Conservation (phyloP, 2,888 invertebrate species). For the Hesperia comma region DNA sequence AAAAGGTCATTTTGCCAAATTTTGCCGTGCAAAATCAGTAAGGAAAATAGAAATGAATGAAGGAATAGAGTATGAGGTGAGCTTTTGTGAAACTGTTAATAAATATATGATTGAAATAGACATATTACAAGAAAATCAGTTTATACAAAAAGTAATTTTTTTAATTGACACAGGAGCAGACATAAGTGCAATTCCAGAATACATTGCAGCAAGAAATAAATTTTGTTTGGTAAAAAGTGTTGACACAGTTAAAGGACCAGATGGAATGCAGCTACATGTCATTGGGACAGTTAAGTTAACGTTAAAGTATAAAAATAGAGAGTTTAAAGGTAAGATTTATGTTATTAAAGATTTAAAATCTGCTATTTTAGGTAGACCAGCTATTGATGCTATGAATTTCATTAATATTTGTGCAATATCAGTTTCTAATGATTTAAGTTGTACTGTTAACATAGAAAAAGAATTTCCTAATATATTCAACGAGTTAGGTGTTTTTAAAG, state of each 20-base stretch:
- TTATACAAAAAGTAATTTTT: neutral
- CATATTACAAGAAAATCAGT: neutral
- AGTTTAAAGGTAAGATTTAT: neutral
- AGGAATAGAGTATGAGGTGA: neutral
- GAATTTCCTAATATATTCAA: conserved; percentile 4
- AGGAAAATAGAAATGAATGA: neutral
- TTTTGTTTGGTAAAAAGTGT: neutral
- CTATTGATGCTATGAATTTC: neutral
- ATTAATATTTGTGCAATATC: no score
- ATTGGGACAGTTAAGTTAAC: neutral
- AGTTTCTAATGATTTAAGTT: neutral
- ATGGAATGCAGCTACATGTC: neutral
- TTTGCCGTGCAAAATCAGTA: neutral
- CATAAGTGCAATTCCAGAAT: neutral
- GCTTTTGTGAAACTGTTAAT: neutral
- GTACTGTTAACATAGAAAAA: neutral
- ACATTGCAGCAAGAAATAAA: neutral
- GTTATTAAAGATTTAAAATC: neutral
- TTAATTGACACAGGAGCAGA: conserved; percentile 1
- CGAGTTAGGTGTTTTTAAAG: neutral
- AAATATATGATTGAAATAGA: neutral
- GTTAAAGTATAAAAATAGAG: neutral
- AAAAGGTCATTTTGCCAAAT: neutral
- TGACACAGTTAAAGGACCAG: neutral
- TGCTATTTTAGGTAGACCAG: neutral